Base-by-base conservation (phyloP, 2,797 vertebrate genomes). In the Poecilia velifera region DNA sequence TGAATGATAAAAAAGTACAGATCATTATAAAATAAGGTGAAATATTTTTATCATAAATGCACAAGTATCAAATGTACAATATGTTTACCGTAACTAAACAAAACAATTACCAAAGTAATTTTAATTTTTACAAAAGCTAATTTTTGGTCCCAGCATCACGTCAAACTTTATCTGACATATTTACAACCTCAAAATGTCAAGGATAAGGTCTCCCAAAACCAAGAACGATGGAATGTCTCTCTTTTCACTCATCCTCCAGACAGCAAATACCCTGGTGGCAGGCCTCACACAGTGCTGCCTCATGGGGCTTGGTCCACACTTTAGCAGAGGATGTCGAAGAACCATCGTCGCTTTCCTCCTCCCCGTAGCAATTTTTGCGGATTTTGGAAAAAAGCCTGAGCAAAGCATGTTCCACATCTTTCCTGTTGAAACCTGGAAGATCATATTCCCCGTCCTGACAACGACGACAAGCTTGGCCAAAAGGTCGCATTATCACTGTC, bases 311-410 rank as follows among this genome's bases (percentile, higher is more conserved):
- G 77, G 84, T 93, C 45, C 0, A 76, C 66, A 73, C 79, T 62
- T 68, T 73, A 2, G 1, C 34, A 8, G 71, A 86, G 20, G 6
- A 3, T 18, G 2, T n/a, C 45, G 81, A 47, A 0, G 39, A 41
- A 12, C 0, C 12, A 0, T 41, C 34, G 0, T 74, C 28, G 0
- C 68, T 22, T 0, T 86, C 74, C 0, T 90, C 84, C 0, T 74
- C 91, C 0, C 72, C 25, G 0, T 95, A 95, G 81, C 93, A 94
- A 34, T 95, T 94, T 81, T 91, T 94, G 7, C 81, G 73, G 36
- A 95, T 93, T 90, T 91, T 94, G 31, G 28, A 0, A 51, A 89
- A 77, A 49, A 95, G 76, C n/a, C 22, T 49, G 1, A 64, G 46
- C 66, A 95, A 72, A 34, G 74, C 74, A 0, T 72, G 0, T 51